Base-by-base conservation (phyloP, 2,113 vertebrate species). In the Caranx ignobilis region DNA sequence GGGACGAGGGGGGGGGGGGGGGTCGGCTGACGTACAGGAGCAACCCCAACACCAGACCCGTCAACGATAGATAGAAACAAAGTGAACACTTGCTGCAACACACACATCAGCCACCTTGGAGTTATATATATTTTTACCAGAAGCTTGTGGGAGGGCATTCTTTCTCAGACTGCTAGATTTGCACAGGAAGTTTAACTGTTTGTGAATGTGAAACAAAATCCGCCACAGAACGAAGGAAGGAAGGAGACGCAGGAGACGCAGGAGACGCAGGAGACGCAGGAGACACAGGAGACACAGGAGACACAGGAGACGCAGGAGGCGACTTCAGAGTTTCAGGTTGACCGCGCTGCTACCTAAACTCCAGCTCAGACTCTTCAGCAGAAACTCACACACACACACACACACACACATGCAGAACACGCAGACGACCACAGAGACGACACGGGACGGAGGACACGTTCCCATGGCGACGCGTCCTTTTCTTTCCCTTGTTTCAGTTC, bases 111-210 rank as follows among this genome's bases (percentile, higher is more conserved):
- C 93, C 93, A 94, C 90, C 91, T 93, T 92, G 93, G 92, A 94
- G 93, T 93, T 94, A 83, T 94, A 83, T 94, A 92, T 94, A 94
- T 94, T 95, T 95, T 94, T 94, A 94, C 94, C 86, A 91, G 94
- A 94, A 94, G 92, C 86, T 71, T 83, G 95, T 72, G 89, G 95
- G 96, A 97, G 97, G 97, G 97, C 97, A 97, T 98, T 97, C 96
- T 97, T 97, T 97, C 95, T 97, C 96, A 96, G 96, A 98, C 96
- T 97, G 98, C 97, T 99, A 96, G 96, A 98, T 99, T 99, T 99
- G 98, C 98, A 99, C 98, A 99, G 96, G 96, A 98, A 96, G 96
- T 97, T 97, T 96, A 90, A 92, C 92, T 90, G 94, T 97, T 96
- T 96, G 96, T 98, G 97, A 98, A 99, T 99, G 97, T 98, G 97